phyloP scores from a whole-genome alignment of 1,140 invertebrate species.

The Meloidogyne floridensis region DNA sequence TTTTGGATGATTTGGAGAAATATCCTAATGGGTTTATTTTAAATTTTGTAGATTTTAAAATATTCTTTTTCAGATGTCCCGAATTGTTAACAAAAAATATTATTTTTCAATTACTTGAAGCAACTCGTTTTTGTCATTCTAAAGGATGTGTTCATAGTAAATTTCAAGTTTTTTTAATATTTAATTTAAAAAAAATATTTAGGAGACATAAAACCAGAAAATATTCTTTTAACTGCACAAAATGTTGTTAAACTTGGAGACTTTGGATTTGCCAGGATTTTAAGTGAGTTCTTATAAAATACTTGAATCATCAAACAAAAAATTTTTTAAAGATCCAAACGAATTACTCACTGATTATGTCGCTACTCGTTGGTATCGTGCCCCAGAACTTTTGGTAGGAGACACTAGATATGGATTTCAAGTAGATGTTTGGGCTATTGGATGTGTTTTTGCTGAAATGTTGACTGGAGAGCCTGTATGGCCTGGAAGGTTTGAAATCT shows the following conservation, averaged over 20 bases:
- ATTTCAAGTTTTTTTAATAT: not conserved
- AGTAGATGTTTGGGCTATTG: conserved; percentile 91
- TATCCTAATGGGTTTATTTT: conserved; percentile 74
- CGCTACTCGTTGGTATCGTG: conserved; percentile 89
- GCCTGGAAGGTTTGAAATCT: conserved; percentile 68
- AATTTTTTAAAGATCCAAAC: conserved; percentile 72
- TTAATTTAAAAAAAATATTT: not conserved
- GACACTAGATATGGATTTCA: conserved; percentile 94
- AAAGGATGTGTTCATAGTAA: conserved; percentile 73
- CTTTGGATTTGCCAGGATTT: conserved; percentile 95
- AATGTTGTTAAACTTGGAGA: conserved; percentile 96
- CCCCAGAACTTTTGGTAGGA: conserved; percentile 84
- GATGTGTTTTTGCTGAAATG: conserved; percentile 85
- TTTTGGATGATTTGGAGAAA: conserved; percentile 91
- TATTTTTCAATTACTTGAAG: conserved; percentile 90
- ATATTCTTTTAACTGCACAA: conserved; percentile 89
- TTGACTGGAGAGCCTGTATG: conserved; percentile 90
- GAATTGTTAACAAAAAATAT: conserved; percentile 86
- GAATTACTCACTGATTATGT: conserved; percentile 99
- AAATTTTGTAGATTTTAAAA: conserved; percentile 1
- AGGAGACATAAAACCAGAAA: conserved; percentile 93
- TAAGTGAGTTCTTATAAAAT: conserved; percentile 74
- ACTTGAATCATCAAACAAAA: not conserved
- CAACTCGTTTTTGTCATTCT: conserved; percentile 90
- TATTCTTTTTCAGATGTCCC: conserved; percentile 74